These are phyloP conservation scores for Pycnonotus jocosus DNA, from an alignment of 2,113 vertebrate species.

Conservation along the genomic window DNA sequence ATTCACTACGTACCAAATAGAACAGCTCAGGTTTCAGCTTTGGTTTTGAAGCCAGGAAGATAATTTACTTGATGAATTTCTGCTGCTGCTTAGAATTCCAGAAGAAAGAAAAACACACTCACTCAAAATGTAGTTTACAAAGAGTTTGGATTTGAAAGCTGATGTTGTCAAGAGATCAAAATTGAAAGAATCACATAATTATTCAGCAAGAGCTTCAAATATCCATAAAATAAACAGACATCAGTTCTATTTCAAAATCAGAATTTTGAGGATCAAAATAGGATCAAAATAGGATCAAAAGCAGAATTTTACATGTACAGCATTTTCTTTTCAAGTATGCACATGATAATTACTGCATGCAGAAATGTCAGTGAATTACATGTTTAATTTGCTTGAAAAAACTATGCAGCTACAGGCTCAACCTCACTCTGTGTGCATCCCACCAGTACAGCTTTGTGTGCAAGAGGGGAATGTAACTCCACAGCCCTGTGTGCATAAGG, in stretches of 20 bases:
- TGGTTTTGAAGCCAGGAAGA: conserved; percentile 11
- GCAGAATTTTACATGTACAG: not conserved
- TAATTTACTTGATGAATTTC: not conserved
- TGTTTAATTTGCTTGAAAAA: not conserved
- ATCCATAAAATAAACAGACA: not conserved
- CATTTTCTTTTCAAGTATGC: conserved; percentile 1
- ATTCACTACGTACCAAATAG: not conserved
- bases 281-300: not conserved
- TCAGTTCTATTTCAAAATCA: not conserved
- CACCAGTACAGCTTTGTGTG: not conserved
- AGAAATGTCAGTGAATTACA: not conserved
- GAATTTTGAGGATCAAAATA: too few species aligned
- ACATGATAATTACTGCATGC: not conserved
- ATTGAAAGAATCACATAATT: not conserved
- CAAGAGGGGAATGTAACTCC: not conserved
- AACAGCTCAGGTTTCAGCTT: conserved; percentile 30
- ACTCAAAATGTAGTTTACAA: not conserved
- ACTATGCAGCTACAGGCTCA: not conserved
- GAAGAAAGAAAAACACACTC: not conserved
- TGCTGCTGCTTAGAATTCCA: not conserved
- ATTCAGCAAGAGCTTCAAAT: not conserved
- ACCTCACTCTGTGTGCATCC: not conserved
- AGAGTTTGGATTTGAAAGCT: not conserved
- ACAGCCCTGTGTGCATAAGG: not conserved
- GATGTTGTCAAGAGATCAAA: not conserved